Evolutionary conservation across 2,888 invertebrate genomes (phyloP), one percentile per base, ranked within the genome.

Genomic region (Sinotaia quadrata): DNA sequence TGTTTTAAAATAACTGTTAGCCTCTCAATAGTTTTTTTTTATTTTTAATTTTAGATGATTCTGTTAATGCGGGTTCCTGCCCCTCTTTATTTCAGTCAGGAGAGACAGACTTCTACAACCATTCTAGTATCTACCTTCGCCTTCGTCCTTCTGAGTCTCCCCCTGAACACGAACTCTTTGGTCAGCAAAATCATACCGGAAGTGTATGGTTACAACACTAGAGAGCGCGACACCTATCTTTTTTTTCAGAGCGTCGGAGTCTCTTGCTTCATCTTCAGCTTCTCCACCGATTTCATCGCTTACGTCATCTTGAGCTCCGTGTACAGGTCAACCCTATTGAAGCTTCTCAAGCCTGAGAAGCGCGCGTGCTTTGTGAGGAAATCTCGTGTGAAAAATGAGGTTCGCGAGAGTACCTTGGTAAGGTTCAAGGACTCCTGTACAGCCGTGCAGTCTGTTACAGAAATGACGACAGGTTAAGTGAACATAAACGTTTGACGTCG

Each of bases 251-350:
- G 36, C 24, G 29, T 57, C 18, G 57, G 57, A 10, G 18, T 24
- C 36, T 4, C 36, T 2, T 33, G 31, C n/a, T 34, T 12, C 8
- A 29, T 24, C 21, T 12, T 57, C 10, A 57, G 57, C 21, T 57
- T 34, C 36, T 57, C 33, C 36, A 36, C 36, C n/a, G 57, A 57
- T 31, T 57, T 57, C 36, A 8, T 57, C 12, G 21, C 57, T 1
- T 57, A 15, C 10, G 5, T 34, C 34, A n/a, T 31, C 2, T 24
- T 57, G 18, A 57, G 57, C 21, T 57, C 57, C 12, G 36, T 12
- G 8, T 57, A 57, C 34, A 57, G 57, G 57, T 18, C 21, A 4
- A 57, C 57, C 21, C 57, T 57, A n/a, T n/a, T n/a, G n/a, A n/a
- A n/a, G n/a, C n/a, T n/a, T n/a, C n/a, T n/a, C n/a, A n/a, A n/a